Conservation (phyloP, 2,797 vertebrate genomes). For the Channallabes apus region DNA sequence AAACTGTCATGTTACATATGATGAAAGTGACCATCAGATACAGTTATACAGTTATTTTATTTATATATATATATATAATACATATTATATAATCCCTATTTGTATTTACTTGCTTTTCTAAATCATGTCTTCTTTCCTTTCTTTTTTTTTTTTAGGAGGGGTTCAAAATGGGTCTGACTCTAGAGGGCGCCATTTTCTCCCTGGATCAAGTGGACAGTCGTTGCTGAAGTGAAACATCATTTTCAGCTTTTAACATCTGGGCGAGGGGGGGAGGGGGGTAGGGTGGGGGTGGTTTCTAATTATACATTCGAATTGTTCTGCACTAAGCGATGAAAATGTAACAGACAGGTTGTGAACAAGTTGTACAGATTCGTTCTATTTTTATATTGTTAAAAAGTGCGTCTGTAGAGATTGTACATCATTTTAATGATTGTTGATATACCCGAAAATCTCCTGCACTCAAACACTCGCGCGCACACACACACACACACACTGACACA, state of each 20-base stretch:
- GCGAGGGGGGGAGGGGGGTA: neutral
- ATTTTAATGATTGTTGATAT: slow-evolving; percentile 33
- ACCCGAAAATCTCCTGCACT: slow-evolving; percentile 3
- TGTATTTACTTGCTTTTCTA: neutral
- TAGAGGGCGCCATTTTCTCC: slow-evolving; percentile 84
- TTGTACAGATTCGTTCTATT: slow-evolving; percentile 49
- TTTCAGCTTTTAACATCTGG: slow-evolving; percentile 1
- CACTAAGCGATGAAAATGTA: slow-evolving; percentile 29
- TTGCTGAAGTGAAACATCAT: slow-evolving; percentile 69
- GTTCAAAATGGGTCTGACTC: slow-evolving; percentile 93
- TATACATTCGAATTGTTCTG: neutral
- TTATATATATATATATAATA: too few species aligned
- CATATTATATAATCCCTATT: neutral
- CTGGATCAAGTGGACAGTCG: slow-evolving; percentile 81
- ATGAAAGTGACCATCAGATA: neutral
- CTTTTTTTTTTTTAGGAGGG: slow-evolving; percentile 76
- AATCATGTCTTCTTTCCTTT: neutral
- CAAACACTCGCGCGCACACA: neutral
- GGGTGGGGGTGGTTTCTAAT: too few species aligned
- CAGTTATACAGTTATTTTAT: too few species aligned
- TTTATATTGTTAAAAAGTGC: slow-evolving; percentile 49
- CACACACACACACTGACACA: neutral
- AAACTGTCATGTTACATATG: neutral
- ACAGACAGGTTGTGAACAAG: neutral
- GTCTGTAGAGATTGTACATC: neutral